A percentile compares a stretch with the other conserved stretches of the same genome.
phyloP scores from a whole-genome alignment of 2,888 invertebrate genomes.

The Eudasyphora cyanicolor region DNA sequence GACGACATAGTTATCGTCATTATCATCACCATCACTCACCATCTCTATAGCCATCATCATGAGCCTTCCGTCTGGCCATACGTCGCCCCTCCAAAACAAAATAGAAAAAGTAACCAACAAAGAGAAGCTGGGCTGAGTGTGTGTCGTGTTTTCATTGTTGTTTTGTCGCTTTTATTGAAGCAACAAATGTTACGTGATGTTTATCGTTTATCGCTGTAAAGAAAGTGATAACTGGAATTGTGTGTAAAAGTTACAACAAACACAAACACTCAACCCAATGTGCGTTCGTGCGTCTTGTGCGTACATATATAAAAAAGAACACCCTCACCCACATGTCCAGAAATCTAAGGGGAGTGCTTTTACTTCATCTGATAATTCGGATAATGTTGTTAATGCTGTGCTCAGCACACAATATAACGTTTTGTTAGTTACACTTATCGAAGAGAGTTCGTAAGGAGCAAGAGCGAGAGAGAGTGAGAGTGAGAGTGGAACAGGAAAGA shows the following conservation, averaged over 20 bases:
- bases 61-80: neutral
- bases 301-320: neutral
- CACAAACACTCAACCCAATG: neutral
- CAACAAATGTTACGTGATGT: constrained; percentile 39
- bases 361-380: constrained; percentile 5
- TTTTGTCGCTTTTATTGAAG: constrained; percentile 15
- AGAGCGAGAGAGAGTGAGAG: neutral
- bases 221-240: constrained; percentile 39
- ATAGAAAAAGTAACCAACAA: neutral
- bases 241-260: neutral
- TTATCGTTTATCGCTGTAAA: constrained; percentile 35
- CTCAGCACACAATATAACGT: neutral
- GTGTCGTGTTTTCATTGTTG: neutral
- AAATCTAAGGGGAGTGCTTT: constrained; percentile 12
- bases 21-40: neutral
- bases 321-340: neutral
- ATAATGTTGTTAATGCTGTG: neutral
- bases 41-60: neutral
- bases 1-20: neutral
- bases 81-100: neutral
- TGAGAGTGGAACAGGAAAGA: neutral
- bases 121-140: neutral
- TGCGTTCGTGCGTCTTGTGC: neutral
- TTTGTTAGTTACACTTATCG: neutral
- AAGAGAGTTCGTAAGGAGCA: too few relatives aligned